Base-by-base conservation (phyloP, 2,113 vertebrate species). In the Phalacrocorax carbo region DNA sequence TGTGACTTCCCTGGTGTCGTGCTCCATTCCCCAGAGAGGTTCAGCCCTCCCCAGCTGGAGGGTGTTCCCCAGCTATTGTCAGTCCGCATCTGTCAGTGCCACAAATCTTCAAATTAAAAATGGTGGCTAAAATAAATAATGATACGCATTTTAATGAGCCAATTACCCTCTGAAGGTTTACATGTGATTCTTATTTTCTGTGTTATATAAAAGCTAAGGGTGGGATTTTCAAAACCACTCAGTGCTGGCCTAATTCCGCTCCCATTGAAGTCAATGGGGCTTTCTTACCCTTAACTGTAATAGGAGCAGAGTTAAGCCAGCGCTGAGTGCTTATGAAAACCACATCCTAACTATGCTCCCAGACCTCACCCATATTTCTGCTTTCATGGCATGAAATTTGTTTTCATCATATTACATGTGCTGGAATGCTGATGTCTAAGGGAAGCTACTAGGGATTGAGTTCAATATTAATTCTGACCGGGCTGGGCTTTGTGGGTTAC, bases 311-410 rank as follows among this genome's bases (percentile, higher is more conserved):
- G 91, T 94, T 94, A 95, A 96, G 84, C 93, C 94, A 94, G 87
- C 5, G 0, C 70, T 66, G 71, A 94, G 82, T 83, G 68, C 34
- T 96, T 95, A 82, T 75, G 79, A 88, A 96, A 97, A 96, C 95
- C 97, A 95, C 93, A 96, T 95, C 93, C 91, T 95, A 96, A 68
- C 65, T 88, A 52, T 88, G 95, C 87, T 97, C 78, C 93, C 91
- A 96, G 93, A 96, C 89, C 97, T 97, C 93, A 94, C 86, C 89
- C 96, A 90, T 90, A 83, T 95, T 96, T 96, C 85, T 97, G 55
- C 93, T 96, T 96, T 97, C 93, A 96, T 91, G 84, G 95, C 93
- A 95, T 88, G 91, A 95, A 90, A 91, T 92, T 94, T 96, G 91
- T 97, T 97, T 96, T 95, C 93, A 73, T 91, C 90, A 15, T 88